Evolutionary conservation across 2,113 vertebrate species (phyloP).

Genomic region (Rana temporaria): DNA sequence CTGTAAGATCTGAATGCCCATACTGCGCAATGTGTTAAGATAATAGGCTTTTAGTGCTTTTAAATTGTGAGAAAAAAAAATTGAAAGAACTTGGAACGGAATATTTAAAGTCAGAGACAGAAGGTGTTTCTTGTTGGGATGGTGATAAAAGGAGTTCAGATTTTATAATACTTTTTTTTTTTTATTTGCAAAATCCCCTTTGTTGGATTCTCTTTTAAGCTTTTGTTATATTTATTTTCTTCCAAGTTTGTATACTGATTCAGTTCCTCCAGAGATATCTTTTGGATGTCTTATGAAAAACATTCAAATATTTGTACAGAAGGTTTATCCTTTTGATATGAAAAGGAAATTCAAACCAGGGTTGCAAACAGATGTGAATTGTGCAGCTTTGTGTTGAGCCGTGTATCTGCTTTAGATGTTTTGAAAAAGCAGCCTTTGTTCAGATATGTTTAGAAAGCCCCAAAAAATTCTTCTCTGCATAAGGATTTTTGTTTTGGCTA

Average conservation of each 20-base stretch:
- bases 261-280: conserved; percentile 59
- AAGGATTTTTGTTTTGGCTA: conserved; percentile 10
- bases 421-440: conserved; percentile 50
- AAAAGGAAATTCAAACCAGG: conserved; percentile 62
- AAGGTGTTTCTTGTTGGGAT: conserved; percentile 75
- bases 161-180: conserved; percentile 62
- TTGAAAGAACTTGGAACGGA: conserved; percentile 78
- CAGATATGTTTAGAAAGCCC: conserved; percentile 54
- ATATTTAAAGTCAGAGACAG: conserved; percentile 77
- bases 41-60: conserved; percentile 79
- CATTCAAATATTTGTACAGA: conserved; percentile 63
- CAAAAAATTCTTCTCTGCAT: conserved; percentile 26
- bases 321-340: conserved; percentile 62
- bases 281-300: conserved; percentile 63
- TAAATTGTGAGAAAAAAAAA: conserved; percentile 73
- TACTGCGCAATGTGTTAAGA: conserved; percentile 76
- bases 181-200: conserved; percentile 65
- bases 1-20: conserved; percentile 74
- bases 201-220: conserved; percentile 64
- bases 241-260: conserved; percentile 61
- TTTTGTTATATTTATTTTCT: conserved; percentile 56
- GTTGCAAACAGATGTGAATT: conserved; percentile 60
- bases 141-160: conserved; percentile 73
- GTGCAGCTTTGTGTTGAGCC: conserved; percentile 50
- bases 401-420: conserved; percentile 58